These are phyloP conservation scores for Hedychridium roseum DNA, from an alignment of 2,888 invertebrate species.

Conservation along the genomic window DNA sequence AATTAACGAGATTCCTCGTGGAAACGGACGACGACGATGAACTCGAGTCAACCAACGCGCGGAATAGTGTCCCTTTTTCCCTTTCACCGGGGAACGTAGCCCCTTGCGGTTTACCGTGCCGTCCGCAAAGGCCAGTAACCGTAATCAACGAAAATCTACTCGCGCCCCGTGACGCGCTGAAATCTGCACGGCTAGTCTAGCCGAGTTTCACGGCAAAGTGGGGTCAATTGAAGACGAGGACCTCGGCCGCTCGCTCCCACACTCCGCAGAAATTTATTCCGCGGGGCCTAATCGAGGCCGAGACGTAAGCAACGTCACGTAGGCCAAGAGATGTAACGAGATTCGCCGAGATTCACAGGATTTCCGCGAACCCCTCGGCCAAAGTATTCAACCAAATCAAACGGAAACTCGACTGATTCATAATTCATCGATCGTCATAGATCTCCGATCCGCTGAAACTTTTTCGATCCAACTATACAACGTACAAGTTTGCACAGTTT, in stretches of 20 bases:
- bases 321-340: conserved; percentile 6
- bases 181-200: conserved; percentile 39
- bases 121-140: conserved; percentile 14
- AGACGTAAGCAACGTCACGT: conserved; percentile 5
- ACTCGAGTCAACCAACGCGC: too few species aligned
- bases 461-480: too few species aligned
- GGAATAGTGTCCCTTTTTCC: too few species aligned
- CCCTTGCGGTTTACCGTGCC: conserved; percentile 26
- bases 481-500: too few species aligned
- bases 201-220: conserved; percentile 50
- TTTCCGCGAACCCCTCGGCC: not conserved
- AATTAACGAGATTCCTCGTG: too few species aligned
- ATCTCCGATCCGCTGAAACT: too few species aligned
- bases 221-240: conserved; percentile 55
- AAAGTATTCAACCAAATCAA: too few species aligned
- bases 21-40: too few species aligned
- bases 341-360: conserved; percentile 25
- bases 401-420: too few species aligned
- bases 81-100: too few species aligned
- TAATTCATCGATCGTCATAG: too few species aligned
- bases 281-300: conserved; percentile 43
- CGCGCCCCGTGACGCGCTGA: conserved; percentile 28
- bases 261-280: conserved; percentile 51
- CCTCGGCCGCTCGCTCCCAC: conserved; percentile 51
- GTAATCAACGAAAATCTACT: conserved; percentile 42